Percentiles rank a stretch among this genome's conserved stretches.
Evolutionary conservation across 1,140 invertebrate genomes (phyloP).

Genomic region (Conus ventricosus): DNA sequence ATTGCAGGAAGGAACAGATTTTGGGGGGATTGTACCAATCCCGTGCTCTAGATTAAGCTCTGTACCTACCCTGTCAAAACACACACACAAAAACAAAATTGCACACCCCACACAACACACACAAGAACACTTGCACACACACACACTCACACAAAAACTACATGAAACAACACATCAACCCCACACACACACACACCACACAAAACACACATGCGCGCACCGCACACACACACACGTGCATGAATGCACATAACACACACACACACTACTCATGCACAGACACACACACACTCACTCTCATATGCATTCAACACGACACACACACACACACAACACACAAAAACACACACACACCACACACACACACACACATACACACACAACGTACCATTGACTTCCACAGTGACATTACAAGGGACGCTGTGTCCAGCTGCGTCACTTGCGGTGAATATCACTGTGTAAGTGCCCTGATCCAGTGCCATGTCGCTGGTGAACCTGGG

Average conservation of each 20-base stretch:
- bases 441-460: slow-evolving; percentile 47
- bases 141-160: no score
- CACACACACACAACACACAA: neutral
- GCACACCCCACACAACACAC: no score
- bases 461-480: neutral
- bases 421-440: slow-evolving; percentile 42
- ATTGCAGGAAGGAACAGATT: no score
- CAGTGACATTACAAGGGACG: slow-evolving; percentile 40
- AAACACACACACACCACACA: neutral
- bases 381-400: slow-evolving; percentile 47
- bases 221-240: neutral
- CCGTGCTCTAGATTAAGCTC: no score
- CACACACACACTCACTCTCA: neutral
- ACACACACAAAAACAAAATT: no score
- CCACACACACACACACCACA: no score
- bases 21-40: no score
- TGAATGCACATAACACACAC: neutral
- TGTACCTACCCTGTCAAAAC: no score
- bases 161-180: no score
- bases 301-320: neutral
- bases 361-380: neutral
- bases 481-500: slow-evolving; percentile 19
- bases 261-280: neutral
- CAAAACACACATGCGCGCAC: neutral
- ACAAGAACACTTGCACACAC: no score